Percentiles rank a stretch among this genome's conserved stretches.
Evolutionary conservation across 2,888 invertebrate species (phyloP).

Genomic region (Ectemnius cavifrons): DNA sequence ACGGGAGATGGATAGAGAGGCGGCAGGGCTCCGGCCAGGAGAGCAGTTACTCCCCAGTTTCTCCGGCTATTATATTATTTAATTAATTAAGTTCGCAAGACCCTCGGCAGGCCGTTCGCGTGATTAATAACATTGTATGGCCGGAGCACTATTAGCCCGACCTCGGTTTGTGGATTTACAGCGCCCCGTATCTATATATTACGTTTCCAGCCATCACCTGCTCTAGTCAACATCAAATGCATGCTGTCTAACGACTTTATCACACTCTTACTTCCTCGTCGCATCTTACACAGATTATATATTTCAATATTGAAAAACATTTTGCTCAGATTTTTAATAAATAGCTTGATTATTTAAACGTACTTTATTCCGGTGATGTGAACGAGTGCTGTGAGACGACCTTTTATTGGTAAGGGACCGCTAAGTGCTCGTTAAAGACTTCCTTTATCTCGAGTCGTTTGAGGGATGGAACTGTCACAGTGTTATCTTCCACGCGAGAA

Average conservation of each 20-base stretch:
- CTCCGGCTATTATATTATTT: slow-evolving; percentile 73
- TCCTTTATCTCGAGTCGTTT: slow-evolving; percentile 56
- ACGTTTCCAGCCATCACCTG: slow-evolving; percentile 53
- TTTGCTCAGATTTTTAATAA: neutral
- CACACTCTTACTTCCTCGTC: neutral
- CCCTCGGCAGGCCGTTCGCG: slow-evolving; percentile 65
- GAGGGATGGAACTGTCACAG: slow-evolving; percentile 53
- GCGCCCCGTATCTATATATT: slow-evolving; percentile 51
- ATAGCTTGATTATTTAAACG: slow-evolving; percentile 25
- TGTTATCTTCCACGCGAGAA: slow-evolving; percentile 54
- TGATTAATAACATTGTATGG: slow-evolving; percentile 72
- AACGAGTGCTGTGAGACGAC: neutral
- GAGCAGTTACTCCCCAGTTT: slow-evolving; percentile 62
- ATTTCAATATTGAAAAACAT: neutral
- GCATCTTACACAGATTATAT: neutral
- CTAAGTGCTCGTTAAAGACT: slow-evolving; percentile 65
- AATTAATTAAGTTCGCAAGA: slow-evolving; percentile 74
- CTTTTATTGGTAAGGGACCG: slow-evolving; percentile 54
- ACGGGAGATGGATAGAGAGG: slow-evolving; percentile 26
- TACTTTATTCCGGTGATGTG: slow-evolving; percentile 1
- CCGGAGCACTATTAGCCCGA: slow-evolving; percentile 62
- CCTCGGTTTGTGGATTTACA: slow-evolving; percentile 61
- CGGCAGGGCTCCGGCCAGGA: slow-evolving; percentile 35
- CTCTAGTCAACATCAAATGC: slow-evolving; percentile 50
- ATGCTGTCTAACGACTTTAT: slow-evolving; percentile 45